Evolutionary conservation across 2,888 invertebrate species (phyloP).

Genomic region (Acanthoscelides obtectus): DNA sequence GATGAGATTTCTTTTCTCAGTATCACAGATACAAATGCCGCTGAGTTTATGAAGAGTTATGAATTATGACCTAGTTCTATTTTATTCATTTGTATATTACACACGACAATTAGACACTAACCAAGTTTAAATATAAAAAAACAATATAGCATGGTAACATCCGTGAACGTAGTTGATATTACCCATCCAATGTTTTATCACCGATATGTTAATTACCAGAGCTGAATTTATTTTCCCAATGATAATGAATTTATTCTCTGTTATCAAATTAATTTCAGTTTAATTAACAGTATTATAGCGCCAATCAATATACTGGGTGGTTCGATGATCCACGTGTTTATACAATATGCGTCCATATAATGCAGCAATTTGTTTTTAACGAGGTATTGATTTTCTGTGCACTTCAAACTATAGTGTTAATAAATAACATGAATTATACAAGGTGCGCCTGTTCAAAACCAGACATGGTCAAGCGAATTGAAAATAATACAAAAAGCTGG

Average conservation of each 20-base stretch:
- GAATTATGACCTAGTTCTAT: too few species aligned
- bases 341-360: neutral
- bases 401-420: too few species aligned
- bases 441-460: too few species aligned
- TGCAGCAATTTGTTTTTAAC: neutral
- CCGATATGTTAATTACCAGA: slow-evolving; percentile 10
- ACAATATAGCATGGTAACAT: neutral
- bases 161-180: neutral
- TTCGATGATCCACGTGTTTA: neutral
- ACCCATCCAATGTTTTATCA: neutral
- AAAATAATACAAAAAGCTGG: too few species aligned
- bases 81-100: neutral
- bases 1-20: too few species aligned
- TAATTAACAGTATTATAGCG: slow-evolving; percentile 13
- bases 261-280: slow-evolving; percentile 13
- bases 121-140: neutral
- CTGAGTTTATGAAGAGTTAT: too few species aligned
- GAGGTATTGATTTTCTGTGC: neutral
- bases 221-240: slow-evolving; percentile 9
- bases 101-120: neutral
- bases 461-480: too few species aligned
- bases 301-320: slow-evolving; percentile 4
- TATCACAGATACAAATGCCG: too few species aligned
- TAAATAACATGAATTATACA: too few species aligned
- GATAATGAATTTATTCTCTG: slow-evolving; percentile 12